Conservation (phyloP, 2,113 vertebrate species). For the Acrocephalus kingi region DNA sequence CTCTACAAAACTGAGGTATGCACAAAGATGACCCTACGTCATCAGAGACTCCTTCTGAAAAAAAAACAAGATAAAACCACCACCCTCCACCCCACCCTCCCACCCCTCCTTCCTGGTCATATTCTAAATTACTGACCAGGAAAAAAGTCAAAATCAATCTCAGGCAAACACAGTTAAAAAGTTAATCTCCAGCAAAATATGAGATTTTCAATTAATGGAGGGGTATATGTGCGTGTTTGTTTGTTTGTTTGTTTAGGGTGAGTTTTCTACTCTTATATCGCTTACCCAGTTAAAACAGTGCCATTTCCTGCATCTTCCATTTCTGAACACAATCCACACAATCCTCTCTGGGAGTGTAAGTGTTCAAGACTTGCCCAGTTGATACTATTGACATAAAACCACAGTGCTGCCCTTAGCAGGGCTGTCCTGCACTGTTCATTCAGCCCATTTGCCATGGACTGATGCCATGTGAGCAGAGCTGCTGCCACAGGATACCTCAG, state of each 20-base stretch:
- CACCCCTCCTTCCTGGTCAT: background rate
- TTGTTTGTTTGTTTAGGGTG: background rate
- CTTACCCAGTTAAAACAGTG: background rate
- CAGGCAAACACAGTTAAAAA: background rate
- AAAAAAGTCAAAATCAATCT: background rate
- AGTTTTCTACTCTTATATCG: background rate
- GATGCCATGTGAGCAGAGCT: background rate
- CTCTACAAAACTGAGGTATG: background rate
- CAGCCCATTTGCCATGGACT: background rate
- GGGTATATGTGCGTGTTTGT: rapidly evolving
- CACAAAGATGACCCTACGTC: background rate
- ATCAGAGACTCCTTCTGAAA: background rate
- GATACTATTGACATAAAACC: background rate
- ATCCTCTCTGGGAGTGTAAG: background rate
- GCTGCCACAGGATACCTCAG: background rate
- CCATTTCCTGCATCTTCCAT: rapidly evolving
- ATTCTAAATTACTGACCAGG: background rate
- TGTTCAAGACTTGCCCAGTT: background rate
- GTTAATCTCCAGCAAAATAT: background rate
- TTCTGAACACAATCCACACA: background rate
- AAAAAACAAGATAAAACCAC: rapidly evolving
- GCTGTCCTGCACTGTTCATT: background rate
- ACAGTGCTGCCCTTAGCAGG: background rate
- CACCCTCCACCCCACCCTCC: rapidly evolving
- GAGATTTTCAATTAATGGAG: background rate